phyloP scores from a whole-genome alignment of 2,888 invertebrate species.

The Melanostoma scalare region DNA sequence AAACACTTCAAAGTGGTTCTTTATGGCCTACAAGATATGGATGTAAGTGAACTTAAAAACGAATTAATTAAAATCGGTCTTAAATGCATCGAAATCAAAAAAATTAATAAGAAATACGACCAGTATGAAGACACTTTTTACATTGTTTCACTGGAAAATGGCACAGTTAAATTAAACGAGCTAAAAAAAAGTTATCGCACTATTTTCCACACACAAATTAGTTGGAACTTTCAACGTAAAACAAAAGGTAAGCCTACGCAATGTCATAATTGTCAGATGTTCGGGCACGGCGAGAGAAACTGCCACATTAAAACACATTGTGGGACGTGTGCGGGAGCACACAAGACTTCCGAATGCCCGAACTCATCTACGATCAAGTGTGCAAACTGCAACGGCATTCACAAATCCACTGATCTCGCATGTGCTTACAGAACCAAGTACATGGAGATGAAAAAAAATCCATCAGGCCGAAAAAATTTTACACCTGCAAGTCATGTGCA shows the following conservation, averaged over 20 bases:
- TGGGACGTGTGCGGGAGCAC: neutral
- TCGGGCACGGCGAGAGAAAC: constrained; percentile 12
- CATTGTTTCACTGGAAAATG: neutral
- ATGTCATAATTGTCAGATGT: constrained; percentile 19
- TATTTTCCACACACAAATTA: constrained; percentile 21
- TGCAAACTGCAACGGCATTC: too few species aligned
- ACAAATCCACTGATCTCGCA: too few species aligned
- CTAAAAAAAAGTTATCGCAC: neutral
- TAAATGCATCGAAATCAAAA: neutral
- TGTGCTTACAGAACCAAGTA: too few species aligned
- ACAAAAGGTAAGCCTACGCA: constrained; percentile 14
- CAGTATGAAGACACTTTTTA: neutral
- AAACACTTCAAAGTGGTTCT: too few species aligned
- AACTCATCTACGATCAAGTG: too few species aligned
- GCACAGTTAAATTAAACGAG: neutral
- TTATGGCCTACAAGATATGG: too few species aligned
- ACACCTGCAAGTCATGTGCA: too few species aligned
- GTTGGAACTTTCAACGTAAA: neutral
- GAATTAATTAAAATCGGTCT: too few species aligned
- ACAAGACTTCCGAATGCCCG: too few species aligned
- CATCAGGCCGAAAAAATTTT: too few species aligned
- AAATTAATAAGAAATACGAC: neutral
- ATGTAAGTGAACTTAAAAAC: too few species aligned
- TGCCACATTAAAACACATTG: constrained; percentile 11
- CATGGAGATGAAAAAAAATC: too few species aligned